Evolutionary conservation across 1,140 invertebrate genomes (phyloP), one percentile per base, ranked within the genome.

Genomic region (Cherax quadricarinatus): DNA sequence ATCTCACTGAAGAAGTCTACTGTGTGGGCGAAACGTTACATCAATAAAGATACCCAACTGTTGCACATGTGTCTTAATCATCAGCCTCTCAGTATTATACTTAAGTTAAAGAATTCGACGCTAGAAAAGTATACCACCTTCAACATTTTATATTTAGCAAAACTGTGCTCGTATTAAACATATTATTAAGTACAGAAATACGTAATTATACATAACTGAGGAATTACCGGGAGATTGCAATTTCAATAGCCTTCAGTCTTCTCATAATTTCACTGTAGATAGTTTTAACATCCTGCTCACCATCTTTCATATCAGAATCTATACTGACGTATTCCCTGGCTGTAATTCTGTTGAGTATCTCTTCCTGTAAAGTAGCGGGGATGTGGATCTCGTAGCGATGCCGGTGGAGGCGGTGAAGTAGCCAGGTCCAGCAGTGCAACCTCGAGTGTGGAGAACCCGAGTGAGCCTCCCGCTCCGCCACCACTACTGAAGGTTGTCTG

Each of bases 331-430:
- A 21, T 16, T 86, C 18, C n/a, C 85, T 86, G 62, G 85, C 85
- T 4, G 60, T 24, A 24, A 86, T n/a, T 70, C 85, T 78, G 12
- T 24, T 53, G 30, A 73, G 10, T 16, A 86, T 60, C 48, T 86
- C 70, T 14, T 75, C 48, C 70, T 78, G 85, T 48, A 86, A 70
- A 7, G 41, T 14, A 70, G 66, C 66, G 48, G 85, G 85, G 70
- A 86, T 73, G 66, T 86, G 53, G 41, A 86, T 66, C 24, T 73
- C 60, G 48, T 86, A 86, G 24, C 70, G 24, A 21, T 60, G 30
- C 10, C 60, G 85, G 48, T 75, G 70, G 14, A 86, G 49, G 62
- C 62, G 62, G 5, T 73, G 16, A 9, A 16, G 14, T 5, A 86
- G 24, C 85, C 85, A 86, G 66, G 70, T 4, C 6, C 18, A 75